A percentile compares a stretch with the other conserved stretches of the same genome.
These are phyloP conservation scores for Chelon auratus DNA, from an alignment of 2,797 vertebrate genomes.

Conservation along the genomic window DNA sequence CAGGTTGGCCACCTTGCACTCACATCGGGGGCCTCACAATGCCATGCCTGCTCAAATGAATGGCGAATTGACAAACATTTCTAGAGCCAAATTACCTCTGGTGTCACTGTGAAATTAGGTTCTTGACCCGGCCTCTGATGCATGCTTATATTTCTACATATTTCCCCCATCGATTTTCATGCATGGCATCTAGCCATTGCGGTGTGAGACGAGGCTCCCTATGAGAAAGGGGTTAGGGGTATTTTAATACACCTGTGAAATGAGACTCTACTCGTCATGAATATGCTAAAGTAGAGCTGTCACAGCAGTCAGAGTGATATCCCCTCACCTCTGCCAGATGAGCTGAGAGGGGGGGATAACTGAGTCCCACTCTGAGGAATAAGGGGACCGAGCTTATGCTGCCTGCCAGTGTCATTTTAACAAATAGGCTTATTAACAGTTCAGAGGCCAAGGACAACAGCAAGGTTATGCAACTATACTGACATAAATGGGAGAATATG, in stretches of 20 bases:
- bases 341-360: constrained; percentile 68
- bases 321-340: constrained; percentile 83
- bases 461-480: constrained; percentile 78
- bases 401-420: constrained; percentile 83
- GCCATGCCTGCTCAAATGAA: constrained; percentile 93
- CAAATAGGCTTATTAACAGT: constrained; percentile 86
- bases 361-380: constrained; percentile 74
- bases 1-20: constrained; percentile 95
- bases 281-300: constrained; percentile 97
- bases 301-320: constrained; percentile 92
- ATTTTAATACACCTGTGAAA: constrained; percentile 98
- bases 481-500: constrained; percentile 67
- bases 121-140: constrained; percentile 98
- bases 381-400: constrained; percentile 76
- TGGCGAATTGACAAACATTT: constrained; percentile 99
- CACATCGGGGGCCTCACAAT: constrained; percentile 84
- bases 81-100: constrained; percentile 96
- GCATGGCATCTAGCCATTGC: constrained; percentile 90
- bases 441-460: constrained; percentile 82
- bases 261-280: constrained; percentile 92
- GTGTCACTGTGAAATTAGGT: constrained; percentile 99
- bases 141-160: constrained; percentile 97
- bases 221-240: constrained; percentile 91
- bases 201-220: constrained; percentile 88
- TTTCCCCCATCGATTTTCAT: constrained; percentile 95